These are phyloP conservation scores for Oedothorax gibbosus DNA, from an alignment of 1,140 invertebrate species.

Conservation along the genomic window DNA sequence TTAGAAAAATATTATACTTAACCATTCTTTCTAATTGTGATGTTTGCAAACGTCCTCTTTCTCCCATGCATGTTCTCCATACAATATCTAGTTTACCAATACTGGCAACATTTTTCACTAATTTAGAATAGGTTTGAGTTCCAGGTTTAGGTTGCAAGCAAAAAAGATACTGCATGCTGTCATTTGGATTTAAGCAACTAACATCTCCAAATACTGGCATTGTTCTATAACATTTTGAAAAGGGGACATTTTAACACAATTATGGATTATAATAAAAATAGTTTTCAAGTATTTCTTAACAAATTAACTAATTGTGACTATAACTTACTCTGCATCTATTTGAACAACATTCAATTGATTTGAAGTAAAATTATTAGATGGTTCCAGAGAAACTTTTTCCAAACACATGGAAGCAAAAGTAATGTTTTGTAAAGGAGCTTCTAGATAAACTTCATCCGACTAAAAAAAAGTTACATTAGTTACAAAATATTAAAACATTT, in stretches of 20 bases:
- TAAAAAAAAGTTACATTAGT: slow-evolving; percentile 65
- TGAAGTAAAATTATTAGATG: slow-evolving; percentile 85
- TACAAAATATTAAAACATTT: not conserved
- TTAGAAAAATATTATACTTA: slow-evolving; percentile 5
- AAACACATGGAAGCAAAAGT: slow-evolving; percentile 89
- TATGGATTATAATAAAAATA: not conserved
- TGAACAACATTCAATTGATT: slow-evolving; percentile 67
- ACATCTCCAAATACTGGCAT: slow-evolving; percentile 85
- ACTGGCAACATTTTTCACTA: slow-evolving; percentile 84
- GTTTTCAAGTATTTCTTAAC: not conserved
- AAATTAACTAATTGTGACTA: not conserved
- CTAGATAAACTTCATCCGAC: slow-evolving; percentile 96
- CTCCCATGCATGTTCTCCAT: slow-evolving; percentile 95
- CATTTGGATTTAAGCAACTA: slow-evolving; percentile 78
- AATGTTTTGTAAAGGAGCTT: slow-evolving; percentile 96
- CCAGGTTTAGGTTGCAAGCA: slow-evolving; percentile 84
- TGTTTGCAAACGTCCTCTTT: slow-evolving; percentile 93
- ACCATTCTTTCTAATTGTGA: slow-evolving; percentile 89
- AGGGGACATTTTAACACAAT: not conserved
- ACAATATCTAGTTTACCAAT: slow-evolving; percentile 98
- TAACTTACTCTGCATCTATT: slow-evolving; percentile 5
- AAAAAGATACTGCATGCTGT: slow-evolving; percentile 91
- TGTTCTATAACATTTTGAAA: slow-evolving; percentile 24
- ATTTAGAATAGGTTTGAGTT: slow-evolving; percentile 78
- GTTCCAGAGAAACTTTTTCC: slow-evolving; percentile 91